A percentile compares a stretch with the other conserved stretches of the same genome.
phyloP scores from a whole-genome alignment of 2,888 invertebrate species.

The Nomada fucata region DNA sequence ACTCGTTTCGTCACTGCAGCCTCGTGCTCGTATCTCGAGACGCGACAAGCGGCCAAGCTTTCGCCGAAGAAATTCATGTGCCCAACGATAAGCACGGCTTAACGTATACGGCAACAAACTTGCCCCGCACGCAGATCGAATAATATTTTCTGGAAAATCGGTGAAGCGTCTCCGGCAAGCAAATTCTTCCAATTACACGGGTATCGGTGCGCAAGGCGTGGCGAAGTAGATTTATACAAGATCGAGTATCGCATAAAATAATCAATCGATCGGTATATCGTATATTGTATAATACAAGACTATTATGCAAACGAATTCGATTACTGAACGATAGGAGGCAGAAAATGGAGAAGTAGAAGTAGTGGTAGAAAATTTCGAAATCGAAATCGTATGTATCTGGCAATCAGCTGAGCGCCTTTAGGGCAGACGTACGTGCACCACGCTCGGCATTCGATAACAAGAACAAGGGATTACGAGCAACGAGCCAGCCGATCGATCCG shows the following conservation, averaged over 20 bases:
- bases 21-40: background rate
- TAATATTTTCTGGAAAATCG: background rate
- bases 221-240: background rate
- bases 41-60: background rate
- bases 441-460: background rate
- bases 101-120: conserved; percentile 13
- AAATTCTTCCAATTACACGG: background rate
- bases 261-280: conserved; percentile 9
- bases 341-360: too few species aligned
- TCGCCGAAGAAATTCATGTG: conserved; percentile 20
- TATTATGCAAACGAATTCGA: too few species aligned
- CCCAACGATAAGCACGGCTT: conserved; percentile 7
- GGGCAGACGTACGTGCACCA: background rate
- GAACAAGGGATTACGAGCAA: conserved; percentile 2
- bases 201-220: background rate
- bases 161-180: too few species aligned
- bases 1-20: conserved; percentile 8
- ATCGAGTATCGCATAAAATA: conserved; percentile 6
- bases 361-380: background rate
- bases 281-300: too few species aligned
- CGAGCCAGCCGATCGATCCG: conserved; percentile 18
- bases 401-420: background rate
- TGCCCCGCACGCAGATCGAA: background rate
- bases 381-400: background rate
- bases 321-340: too few species aligned